Base-by-base conservation (phyloP, 2,797 vertebrate genomes). In the Morus bassanus region DNA sequence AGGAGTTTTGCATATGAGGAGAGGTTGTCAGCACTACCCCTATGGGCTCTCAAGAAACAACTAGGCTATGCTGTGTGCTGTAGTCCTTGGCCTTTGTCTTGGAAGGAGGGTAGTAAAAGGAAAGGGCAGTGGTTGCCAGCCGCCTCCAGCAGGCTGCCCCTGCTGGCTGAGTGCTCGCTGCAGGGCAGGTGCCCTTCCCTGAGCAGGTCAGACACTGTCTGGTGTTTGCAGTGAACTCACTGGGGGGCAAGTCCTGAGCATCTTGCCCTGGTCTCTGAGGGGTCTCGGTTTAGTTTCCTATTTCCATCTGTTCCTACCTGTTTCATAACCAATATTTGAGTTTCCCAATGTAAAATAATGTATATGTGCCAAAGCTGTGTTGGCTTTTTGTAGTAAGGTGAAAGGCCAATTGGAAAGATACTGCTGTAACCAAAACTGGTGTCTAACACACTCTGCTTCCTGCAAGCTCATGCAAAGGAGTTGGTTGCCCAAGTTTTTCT, bases 21-120 rank as follows among this genome's bases (percentile, higher is more conserved):
- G 3, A 8, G 1, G 31, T 4, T 2, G 7, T 14, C 6, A 5
- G 19, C 9, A 4, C 7, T 14, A 4, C 2, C 0, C 45, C 2
- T 3, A 9, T 0, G 16, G 9, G 4, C 5, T 48, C 24, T 18
- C 0, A 2, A 9, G 31, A 7, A 53, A 0, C 1, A 1, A 0
- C 4, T 1, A 37, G n/a, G 24, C 12, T 21, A 4, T 27, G 21
- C 19, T 19, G 4, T 3, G 0, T 43, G 18, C 2, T 10, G 13
- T 27, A 3, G 25, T 33, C n/a, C 19, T 18, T 25, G 17, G 5
- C 18, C 24, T 6, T 3, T 6, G 1, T 48, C 8, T 45, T 8
- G 1, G 3, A 23, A 54, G 57, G 57, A 25, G 7, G 9, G 11
- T 2, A 23, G 23, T 7, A 2, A 17, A 54, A 30, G 14, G 7